These are phyloP conservation scores for Illadopsis cleaveri DNA, from an alignment of 2,113 vertebrate genomes.

Conservation along the genomic window DNA sequence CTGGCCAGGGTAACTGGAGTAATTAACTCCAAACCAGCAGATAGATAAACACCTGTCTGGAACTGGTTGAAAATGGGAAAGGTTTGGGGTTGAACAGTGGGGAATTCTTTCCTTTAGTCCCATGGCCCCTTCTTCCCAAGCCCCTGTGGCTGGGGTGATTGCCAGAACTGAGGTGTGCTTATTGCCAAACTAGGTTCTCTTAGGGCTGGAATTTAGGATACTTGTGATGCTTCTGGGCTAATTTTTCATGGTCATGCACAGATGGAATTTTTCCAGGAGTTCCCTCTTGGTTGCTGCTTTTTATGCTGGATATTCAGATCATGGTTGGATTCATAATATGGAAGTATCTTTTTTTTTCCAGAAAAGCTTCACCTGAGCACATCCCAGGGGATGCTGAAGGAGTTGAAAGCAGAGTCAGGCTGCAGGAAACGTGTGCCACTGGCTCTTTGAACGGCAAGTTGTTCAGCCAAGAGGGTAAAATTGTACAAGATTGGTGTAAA, in stretches of 20 bases:
- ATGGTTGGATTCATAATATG: neutral
- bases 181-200: neutral
- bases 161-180: neutral
- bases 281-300: neutral
- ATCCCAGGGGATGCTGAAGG: neutral
- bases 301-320: neutral
- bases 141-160: neutral
- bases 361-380: neutral
- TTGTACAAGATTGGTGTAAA: neutral
- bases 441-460: slow-evolving; percentile 40
- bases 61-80: neutral
- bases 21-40: neutral
- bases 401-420: neutral
- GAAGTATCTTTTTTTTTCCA: neutral
- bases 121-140: neutral
- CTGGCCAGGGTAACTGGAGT: neutral
- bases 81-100: neutral
- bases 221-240: neutral
- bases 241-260: neutral
- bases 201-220: neutral
- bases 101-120: neutral
- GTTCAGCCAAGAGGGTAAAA: neutral
- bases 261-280: neutral
- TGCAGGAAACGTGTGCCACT: neutral
- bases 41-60: neutral